A percentile compares a stretch with the other conserved stretches of the same genome.
Conservation (phyloP, 1,140 invertebrate genomes). For the Eulimnadia texana region DNA sequence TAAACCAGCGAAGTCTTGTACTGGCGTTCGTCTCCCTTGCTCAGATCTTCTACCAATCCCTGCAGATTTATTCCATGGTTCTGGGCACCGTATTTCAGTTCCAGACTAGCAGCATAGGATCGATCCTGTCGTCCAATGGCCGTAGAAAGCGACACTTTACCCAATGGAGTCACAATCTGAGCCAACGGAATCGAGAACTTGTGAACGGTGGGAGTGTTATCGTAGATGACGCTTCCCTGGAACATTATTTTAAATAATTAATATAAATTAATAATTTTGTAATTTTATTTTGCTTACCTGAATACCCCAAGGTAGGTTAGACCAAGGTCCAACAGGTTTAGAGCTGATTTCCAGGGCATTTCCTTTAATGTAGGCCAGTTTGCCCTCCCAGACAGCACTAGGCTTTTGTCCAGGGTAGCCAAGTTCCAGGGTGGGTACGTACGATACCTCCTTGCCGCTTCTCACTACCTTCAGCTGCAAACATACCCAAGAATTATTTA, state of each 20-base stretch:
- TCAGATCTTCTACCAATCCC: not conserved
- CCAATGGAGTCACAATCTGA: constrained; percentile 11
- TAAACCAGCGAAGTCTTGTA: constrained; percentile 13
- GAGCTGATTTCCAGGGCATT: constrained; percentile 16
- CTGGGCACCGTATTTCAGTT: constrained; percentile 14
- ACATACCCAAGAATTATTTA: too few relatives aligned
- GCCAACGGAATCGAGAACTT: constrained; percentile 12
- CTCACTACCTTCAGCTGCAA: constrained; percentile 26
- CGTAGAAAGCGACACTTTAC: constrained; percentile 10
- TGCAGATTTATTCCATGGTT: constrained; percentile 10
- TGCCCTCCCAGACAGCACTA: constrained; percentile 18
- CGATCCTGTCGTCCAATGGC: constrained; percentile 8
- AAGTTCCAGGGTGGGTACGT: constrained; percentile 52
- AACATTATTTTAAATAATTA: too few relatives aligned
- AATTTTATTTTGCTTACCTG: not conserved
- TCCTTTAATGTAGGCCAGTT: constrained; percentile 12
- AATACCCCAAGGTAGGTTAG: not conserved
- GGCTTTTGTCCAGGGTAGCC: constrained; percentile 32
- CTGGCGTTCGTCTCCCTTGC: not conserved
- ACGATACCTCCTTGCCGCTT: constrained; percentile 31
- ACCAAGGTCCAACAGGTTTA: constrained; percentile 15
- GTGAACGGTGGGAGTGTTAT: not conserved
- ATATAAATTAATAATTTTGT: not conserved
- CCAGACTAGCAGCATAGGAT: not conserved
- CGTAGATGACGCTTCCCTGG: constrained; percentile 7